Evolutionary conservation across 2,888 invertebrate species (phyloP), one percentile per base, ranked within the genome.

Genomic region (Candidula unifasciata): DNA sequence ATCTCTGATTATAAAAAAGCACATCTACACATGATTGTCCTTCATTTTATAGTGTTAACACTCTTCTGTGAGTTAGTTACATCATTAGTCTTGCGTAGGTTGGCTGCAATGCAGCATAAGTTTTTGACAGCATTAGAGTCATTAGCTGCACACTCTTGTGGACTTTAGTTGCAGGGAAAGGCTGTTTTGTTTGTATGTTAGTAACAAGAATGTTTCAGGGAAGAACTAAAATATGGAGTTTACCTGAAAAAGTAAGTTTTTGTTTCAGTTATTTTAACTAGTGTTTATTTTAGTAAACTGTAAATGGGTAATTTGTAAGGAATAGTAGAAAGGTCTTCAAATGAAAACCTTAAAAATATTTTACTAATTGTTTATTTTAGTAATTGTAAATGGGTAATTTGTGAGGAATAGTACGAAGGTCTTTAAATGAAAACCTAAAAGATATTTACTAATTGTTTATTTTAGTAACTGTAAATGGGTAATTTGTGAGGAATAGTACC

Each of bases 171-270:
- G 35, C 33, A 64, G 37, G 37, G 21, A 66, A 64, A 16, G 35
- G 24, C 54, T 44, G 44, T 44, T 21, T 24, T 16, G 13, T 24
- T 77, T n/a, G 27, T 77, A 0, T 35, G 54, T 33, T 54, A 0
- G 33, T 60, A 60, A 5, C 21, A 74, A 68, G n/a, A 80, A 80
- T 80, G 80, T 80, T 80, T 21, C 80, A 80, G 68, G 80, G 66
- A 13, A 68, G 80, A 27, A 68, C 16, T 52, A 80, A 68, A 68
- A 80, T 8, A 68, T 80, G 80, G 80, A 68, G 18, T 80, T 80
- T 80, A 33, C 80, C 80, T 68, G 80, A 80, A 66, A 80, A 68
- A 52, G 80, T 80, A 68, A 80, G 27, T 21, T 33, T 52, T 80
- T 68, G 44, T 44, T 6, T 44, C n/a, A n/a, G 44, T 44, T 44